A percentile compares a stretch with the other conserved stretches of the same genome.
phyloP scores from a whole-genome alignment of 2,888 invertebrate species.

The Apodemia duryi region DNA sequence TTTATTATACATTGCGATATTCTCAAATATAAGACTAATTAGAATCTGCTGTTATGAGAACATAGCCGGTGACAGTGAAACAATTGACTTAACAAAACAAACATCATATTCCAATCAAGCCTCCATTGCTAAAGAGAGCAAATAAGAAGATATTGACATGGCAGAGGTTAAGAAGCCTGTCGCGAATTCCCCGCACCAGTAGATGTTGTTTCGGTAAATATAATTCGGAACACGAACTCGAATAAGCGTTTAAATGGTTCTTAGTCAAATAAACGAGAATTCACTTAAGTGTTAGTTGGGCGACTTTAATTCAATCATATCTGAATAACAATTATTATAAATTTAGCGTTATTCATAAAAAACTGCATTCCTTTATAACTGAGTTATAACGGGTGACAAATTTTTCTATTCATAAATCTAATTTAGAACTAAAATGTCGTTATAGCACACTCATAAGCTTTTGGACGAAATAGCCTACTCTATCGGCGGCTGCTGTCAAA shows the following conservation, averaged over 20 bases:
- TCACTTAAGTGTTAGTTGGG: too few relatives aligned
- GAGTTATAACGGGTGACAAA: too few relatives aligned
- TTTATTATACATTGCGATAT: too few relatives aligned
- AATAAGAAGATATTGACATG: conserved; percentile 57
- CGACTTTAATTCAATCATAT: too few relatives aligned
- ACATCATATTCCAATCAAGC: conserved; percentile 64
- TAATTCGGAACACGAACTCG: conserved; percentile 46
- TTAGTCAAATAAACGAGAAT: neutral
- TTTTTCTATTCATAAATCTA: too few relatives aligned
- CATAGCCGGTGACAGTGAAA: conserved; percentile 30
- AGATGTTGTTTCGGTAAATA: conserved; percentile 69
- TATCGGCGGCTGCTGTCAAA: too few relatives aligned
- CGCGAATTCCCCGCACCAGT: conserved; percentile 62
- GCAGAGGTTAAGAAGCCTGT: conserved; percentile 57
- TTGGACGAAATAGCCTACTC: too few relatives aligned
- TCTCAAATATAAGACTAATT: conserved; percentile 29
- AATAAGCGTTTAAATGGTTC: conserved; percentile 19
- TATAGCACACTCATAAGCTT: too few relatives aligned
- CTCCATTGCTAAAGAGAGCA: conserved; percentile 62
- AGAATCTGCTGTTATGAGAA: conserved; percentile 31
- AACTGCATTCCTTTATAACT: too few relatives aligned
- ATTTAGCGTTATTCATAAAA: too few relatives aligned
- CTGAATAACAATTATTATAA: too few relatives aligned
- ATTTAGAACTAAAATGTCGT: too few relatives aligned
- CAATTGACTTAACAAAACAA: conserved; percentile 56